These are phyloP conservation scores for Gambusia affinis DNA, from an alignment of 2,113 vertebrate species.

Conservation along the genomic window DNA sequence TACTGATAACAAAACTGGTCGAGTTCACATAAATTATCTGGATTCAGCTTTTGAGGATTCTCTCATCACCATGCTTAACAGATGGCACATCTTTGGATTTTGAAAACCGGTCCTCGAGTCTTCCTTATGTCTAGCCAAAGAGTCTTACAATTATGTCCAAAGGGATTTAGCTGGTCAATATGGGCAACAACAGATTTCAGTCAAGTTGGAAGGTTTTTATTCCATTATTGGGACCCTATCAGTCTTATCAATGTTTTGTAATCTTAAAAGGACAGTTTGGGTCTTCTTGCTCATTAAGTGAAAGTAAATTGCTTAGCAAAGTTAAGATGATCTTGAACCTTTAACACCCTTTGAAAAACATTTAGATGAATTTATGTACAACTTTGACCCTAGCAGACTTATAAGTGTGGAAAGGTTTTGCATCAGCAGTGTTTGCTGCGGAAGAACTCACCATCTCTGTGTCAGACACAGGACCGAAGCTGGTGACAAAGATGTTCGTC, in stretches of 20 bases:
- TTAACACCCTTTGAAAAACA: neutral
- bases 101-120: neutral
- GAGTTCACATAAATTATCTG: too few species aligned
- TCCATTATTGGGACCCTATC: neutral
- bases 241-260: neutral
- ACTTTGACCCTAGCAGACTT: neutral
- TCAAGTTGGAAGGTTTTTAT: neutral
- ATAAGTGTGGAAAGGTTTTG: neutral
- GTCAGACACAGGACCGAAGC: slow-evolving; percentile 79
- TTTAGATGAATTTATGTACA: slow-evolving; percentile 8
- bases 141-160: too few species aligned
- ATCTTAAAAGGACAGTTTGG: neutral
- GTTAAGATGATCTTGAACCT: neutral
- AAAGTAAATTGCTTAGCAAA: neutral
- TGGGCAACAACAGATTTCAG: neutral
- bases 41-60: neutral
- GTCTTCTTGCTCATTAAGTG: neutral
- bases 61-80: neutral
- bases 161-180: neutral
- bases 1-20: too few species aligned
- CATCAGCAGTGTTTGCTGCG: slow-evolving; percentile 1
- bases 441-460: slow-evolving; percentile 77
- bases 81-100: neutral
- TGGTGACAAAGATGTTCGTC: slow-evolving; percentile 78
- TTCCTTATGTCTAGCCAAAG: neutral